Evolutionary conservation across 2,797 vertebrate species (phyloP), one percentile per base, ranked within the genome.

Genomic region (Anas bernieri): DNA sequence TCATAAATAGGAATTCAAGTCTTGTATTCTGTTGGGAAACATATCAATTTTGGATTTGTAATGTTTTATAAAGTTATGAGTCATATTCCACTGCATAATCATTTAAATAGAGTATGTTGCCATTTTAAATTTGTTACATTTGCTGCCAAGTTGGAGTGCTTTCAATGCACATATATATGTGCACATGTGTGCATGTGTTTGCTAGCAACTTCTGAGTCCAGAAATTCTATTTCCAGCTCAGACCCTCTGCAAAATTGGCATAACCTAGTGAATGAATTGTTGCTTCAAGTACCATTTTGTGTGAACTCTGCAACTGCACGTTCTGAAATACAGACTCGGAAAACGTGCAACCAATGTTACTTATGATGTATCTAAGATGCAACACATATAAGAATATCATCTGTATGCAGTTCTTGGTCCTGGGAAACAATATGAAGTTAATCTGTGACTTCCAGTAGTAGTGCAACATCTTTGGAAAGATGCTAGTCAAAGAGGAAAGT

Each of bases 81-180:
- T 90, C 81, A 92, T 81, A 63, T 28, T 41, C 28, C 56, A 41
- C 52, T 79, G 30, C 45, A 54, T 12, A 48, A 64, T 64, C n/a
- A 62, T 50, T 87, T 66, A 69, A 94, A 91, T 77, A 35, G 68
- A 82, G 64, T 66, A 64, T 95, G 74, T 96, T 91, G n/a, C 69
- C 35, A 61, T 41, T 87, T 86, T 61, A 87, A 86, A 64, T 86
- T 31, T 87, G 37, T 45, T 87, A 61, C 5, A 31, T 41, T 69
- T 80, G 15, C 26, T 84, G 33, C 50, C 68, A 86, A 69, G 9
- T 39, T 90, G 43, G 30, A 81, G 75, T 56, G 56, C 59, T 83
- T 73, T 50, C 33, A 58, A 48, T 79, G 41, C 0, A 1, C 15
- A 3, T 74, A 20, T 58, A 12, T 72, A 37, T 30, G 33, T 56